Evolutionary conservation across 53 echinoderm and acorn worm genomes (phyloP), one percentile per base, ranked within the genome.

Genomic region (Holothuria scabra): DNA sequence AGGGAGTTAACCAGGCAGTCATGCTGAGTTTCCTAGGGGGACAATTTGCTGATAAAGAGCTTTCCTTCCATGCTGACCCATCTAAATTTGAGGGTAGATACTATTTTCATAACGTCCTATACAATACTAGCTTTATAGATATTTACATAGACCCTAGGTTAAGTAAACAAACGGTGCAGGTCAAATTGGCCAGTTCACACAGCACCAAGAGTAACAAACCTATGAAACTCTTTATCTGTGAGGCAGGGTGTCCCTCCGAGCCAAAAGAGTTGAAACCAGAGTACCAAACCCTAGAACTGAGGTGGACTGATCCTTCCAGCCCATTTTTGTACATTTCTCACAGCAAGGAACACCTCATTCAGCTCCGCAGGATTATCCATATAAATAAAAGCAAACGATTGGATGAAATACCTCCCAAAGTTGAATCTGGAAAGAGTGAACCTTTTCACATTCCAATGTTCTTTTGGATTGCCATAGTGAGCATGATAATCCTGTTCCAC

Each of bases 301-400:
- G 93, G 59, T 96, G 96, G 96, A 93, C 93, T 5, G 96, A 93
- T 37, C 96, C 96, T 13, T 85, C 91, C 74, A 93, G 91, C 35
- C 93, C 96, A 10, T 93, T 96, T 84, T 86, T 96, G 34, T 96
- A 96, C 71, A 83, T 96, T 83, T 96, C 96, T 2, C 96, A 96
- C 76, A 91, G 91, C 59, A 83, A 69, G 24, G 90, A 93, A 84
- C 96, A 96, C 79, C 86, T 96, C 26, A 86, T 79, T 23, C 91
- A 83, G 69, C 87, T 96, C 28, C 88, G 89, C 80, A 88, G 88
- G 55, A 93, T 96, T 29, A 96, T 96, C 56, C 96, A 96, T 90
- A 91, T 87, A 59, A 93, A 88, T 79, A 89, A 96, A 35, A 85
- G 91, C 48, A 87, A 90, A 19, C 85, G 92, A 63, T 62, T 96